These are phyloP conservation scores for Acrobasis consociella DNA, from an alignment of 2,888 invertebrate species.

Conservation along the genomic window DNA sequence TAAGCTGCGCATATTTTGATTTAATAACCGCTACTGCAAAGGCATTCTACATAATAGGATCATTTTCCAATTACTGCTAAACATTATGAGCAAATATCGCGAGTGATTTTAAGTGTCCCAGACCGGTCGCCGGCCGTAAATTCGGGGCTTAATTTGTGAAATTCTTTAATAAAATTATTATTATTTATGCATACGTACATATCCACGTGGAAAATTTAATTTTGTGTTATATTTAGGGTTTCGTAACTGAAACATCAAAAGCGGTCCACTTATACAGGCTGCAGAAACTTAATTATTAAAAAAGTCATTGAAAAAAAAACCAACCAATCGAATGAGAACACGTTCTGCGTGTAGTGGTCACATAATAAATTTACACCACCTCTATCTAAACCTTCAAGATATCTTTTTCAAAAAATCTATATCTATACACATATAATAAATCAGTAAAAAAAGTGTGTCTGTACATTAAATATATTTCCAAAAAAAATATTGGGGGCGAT, in stretches of 20 bases:
- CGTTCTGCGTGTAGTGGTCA: too few species aligned
- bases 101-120: constrained; percentile 17
- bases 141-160: constrained; percentile 8
- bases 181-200: background rate
- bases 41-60: constrained; percentile 17
- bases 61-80: constrained; percentile 21
- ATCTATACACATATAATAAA: too few species aligned
- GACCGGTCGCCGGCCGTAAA: constrained; percentile 17
- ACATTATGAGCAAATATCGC: constrained; percentile 16
- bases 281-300: too few species aligned
- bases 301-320: too few species aligned
- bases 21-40: background rate
- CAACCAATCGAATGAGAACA: too few species aligned
- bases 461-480: too few species aligned
- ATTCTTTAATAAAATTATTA: constrained; percentile 3
- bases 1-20: background rate
- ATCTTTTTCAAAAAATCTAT: too few species aligned
- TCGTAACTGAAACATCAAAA: background rate
- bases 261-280: too few species aligned
- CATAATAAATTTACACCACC: too few species aligned
- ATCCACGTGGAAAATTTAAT: background rate
- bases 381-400: too few species aligned
- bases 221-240: background rate
- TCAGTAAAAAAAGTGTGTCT: too few species aligned
- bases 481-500: too few species aligned